Base-by-base conservation (phyloP, 1,140 invertebrate genomes). In the Telenomus remus region DNA sequence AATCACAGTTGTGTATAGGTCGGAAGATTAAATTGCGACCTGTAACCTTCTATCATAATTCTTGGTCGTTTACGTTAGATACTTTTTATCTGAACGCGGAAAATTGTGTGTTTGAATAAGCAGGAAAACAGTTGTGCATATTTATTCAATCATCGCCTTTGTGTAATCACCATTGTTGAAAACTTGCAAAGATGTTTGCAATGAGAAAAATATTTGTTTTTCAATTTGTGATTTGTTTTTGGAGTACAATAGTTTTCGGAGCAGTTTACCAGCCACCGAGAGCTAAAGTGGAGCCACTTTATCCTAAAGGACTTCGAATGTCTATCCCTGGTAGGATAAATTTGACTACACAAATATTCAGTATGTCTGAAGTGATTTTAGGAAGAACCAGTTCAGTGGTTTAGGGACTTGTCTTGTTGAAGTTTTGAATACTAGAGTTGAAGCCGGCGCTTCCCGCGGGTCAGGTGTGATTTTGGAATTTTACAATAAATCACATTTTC, bases 241-340 rank as follows among this genome's bases (percentile, higher is more conserved):
- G 19, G 19, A 27, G 19, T 27, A 27, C 19, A 3, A 27, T 27
- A 27, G 6, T 27, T 27, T 3, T 51, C 4, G 27, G 27, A 34
- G 53, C 34, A 3, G 8, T 8, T 4, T 75, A 75, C 14, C 50
- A 4, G 2, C 73, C 73, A 11, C 65, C 73, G 9, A 70, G 50
- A 33, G 59, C 61, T 15, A 76, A 66, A 48, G 66, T 76, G 3
- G 66, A 76, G 14, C 73, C 73, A 43, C 60, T 76, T 39, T 71
- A 66, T 57, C 66, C 73, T 4, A 66, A 44, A 63, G 73, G 73
- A 50, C 8, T 76, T 8, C 39, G 73, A 19, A 46, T 76, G n/a
- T 71, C 66, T 4, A 39, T 71, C 39, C 66, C 73, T 50, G 73
- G 73, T 64, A 57, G 50, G 66, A 35, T 35, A 10, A 39, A 9